A percentile compares a stretch with the other conserved stretches of the same genome.
Evolutionary conservation across 2,113 vertebrate species (phyloP).

Genomic region (Litocranius walleri): DNA sequence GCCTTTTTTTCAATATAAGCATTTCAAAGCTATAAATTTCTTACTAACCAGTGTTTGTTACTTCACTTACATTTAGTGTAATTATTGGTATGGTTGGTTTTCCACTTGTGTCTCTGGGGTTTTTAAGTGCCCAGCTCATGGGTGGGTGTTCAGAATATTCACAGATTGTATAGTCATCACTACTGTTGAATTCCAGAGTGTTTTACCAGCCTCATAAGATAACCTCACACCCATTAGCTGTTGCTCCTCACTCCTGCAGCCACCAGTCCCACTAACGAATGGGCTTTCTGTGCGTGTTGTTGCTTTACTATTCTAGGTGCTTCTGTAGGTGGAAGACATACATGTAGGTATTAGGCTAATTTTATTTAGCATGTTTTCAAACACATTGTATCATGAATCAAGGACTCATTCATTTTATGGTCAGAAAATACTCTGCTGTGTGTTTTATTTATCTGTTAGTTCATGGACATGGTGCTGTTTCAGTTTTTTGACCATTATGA

Average conservation of each 20-base stretch:
- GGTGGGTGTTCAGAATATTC: neutral
- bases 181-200: neutral
- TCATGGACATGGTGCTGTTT: neutral
- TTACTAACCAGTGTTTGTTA: neutral
- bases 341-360: neutral
- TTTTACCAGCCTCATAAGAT: neutral
- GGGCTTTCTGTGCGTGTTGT: neutral
- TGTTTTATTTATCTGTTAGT: neutral
- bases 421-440: neutral
- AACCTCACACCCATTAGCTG: fast-evolving
- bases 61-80: neutral
- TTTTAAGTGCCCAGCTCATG: neutral
- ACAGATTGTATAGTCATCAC: neutral
- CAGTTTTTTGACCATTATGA: neutral
- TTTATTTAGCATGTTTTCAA: neutral
- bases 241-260: neutral
- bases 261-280: too few relatives aligned
- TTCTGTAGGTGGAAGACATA: neutral
- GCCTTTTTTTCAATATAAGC: neutral
- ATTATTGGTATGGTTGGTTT: neutral
- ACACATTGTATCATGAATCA: neutral
- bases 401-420: neutral
- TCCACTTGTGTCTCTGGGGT: neutral
- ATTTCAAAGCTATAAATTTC: neutral
- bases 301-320: neutral